These are phyloP conservation scores for Graphium colonna DNA, from an alignment of 2,888 invertebrate genomes.

Conservation along the genomic window DNA sequence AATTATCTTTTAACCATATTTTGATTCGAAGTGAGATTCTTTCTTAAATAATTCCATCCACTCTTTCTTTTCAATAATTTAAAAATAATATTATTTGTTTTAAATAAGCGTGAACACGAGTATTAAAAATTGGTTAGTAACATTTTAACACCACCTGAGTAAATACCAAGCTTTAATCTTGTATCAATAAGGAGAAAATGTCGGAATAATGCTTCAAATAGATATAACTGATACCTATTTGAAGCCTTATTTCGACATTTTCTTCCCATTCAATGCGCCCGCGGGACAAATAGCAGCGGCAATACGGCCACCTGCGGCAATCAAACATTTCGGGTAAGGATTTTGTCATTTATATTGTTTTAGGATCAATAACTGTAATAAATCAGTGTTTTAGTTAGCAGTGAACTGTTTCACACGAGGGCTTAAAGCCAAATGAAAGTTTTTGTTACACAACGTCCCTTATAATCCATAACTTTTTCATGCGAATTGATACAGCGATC, in stretches of 20 bases:
- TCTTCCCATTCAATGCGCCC: not conserved
- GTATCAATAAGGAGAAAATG: not conserved
- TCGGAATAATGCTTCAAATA: no score
- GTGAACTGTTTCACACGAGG: conserved; percentile 23
- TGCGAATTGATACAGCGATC: conserved; percentile 9
- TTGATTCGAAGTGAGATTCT: no score
- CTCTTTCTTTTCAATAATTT: no score
- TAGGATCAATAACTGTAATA: conserved; percentile 9
- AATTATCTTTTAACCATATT: no score
- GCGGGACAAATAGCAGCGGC: not conserved
- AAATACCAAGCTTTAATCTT: not conserved
- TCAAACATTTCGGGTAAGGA: not conserved
- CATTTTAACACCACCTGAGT: no score
- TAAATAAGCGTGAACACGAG: not conserved
- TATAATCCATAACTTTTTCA: conserved; percentile 29
- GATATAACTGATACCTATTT: no score
- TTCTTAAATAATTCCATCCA: no score
- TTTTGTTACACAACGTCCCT: conserved; percentile 24
- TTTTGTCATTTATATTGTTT: not conserved
- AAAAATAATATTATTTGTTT: no score
- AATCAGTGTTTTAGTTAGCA: conserved; percentile 7
- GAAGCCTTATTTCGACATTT: not conserved
- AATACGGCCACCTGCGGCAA: not conserved
- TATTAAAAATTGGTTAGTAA: not conserved
- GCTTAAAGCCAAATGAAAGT: conserved; percentile 31